Conservation (phyloP, 1,140 invertebrate genomes). For the Bombus consobrinus region DNA sequence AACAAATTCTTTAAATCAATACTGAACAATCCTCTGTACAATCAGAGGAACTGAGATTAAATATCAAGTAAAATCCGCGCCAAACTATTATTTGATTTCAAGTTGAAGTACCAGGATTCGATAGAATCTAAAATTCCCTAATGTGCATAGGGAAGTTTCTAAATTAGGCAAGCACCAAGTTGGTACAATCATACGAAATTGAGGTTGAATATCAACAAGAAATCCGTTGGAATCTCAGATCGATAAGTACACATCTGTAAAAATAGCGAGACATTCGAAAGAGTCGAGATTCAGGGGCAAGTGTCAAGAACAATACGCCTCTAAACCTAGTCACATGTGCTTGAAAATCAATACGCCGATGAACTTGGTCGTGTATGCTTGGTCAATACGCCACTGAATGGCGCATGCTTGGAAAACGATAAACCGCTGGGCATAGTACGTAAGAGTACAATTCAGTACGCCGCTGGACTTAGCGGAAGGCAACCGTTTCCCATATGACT, state of each 20-base stretch:
- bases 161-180: neutral
- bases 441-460: too few relatives aligned
- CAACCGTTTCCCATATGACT: too few relatives aligned
- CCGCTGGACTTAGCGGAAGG: too few relatives aligned
- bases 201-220: neutral
- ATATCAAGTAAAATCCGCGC: too few relatives aligned
- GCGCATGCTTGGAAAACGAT: too few relatives aligned
- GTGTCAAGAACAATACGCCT: constrained; percentile 36
- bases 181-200: neutral
- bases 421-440: too few relatives aligned
- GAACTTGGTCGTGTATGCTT: constrained; percentile 17
- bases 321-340: constrained; percentile 39
- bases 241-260: neutral
- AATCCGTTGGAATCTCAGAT: neutral
- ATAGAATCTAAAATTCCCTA: neutral
- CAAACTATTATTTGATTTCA: too few relatives aligned
- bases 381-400: too few relatives aligned
- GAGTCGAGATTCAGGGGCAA: neutral
- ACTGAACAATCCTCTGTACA: too few relatives aligned
- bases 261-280: neutral
- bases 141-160: neutral
- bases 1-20: too few relatives aligned
- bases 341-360: constrained; percentile 47
- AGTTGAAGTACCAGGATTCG: neutral
- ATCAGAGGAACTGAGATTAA: too few relatives aligned